Conservation (phyloP, 2,113 vertebrate species). For the Aspidoscelis tigris region DNA sequence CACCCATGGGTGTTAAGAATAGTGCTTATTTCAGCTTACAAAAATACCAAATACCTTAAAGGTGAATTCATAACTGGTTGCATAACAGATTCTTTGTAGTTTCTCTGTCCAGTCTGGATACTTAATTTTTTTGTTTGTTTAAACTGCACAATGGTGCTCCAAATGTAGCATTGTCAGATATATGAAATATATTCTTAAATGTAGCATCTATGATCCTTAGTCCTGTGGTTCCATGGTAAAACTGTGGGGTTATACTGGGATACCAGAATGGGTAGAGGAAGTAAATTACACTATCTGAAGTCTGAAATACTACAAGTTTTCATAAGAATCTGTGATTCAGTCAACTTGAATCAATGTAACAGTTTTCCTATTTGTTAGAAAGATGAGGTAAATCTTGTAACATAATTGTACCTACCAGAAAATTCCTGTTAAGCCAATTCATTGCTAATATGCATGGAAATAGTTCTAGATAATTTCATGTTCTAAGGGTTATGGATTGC, state of each 20-base stretch:
- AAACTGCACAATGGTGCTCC: background rate
- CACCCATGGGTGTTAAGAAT: slow-evolving; percentile 45
- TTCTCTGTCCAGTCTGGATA: slow-evolving; percentile 18
- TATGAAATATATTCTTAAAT: background rate
- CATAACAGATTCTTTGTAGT: slow-evolving; percentile 22
- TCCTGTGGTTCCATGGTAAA: background rate
- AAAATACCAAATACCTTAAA: background rate
- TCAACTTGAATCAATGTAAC: background rate
- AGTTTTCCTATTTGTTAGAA: background rate
- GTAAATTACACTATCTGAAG: background rate
- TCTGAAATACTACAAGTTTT: background rate
- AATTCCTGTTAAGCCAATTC: background rate
- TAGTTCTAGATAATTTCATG: background rate
- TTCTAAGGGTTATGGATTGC: slow-evolving; percentile 16
- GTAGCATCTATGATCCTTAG: background rate
- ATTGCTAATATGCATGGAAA: background rate
- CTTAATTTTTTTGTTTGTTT: slow-evolving; percentile 23
- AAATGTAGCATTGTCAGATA: slow-evolving; percentile 5
- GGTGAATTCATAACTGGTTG: background rate
- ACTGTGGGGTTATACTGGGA: background rate
- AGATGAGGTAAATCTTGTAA: background rate
- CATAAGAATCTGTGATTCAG: background rate
- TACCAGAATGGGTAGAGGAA: background rate
- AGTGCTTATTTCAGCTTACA: background rate
- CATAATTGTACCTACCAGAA: background rate